Percentiles rank a stretch among this genome's conserved stretches.
Evolutionary conservation across 1,140 invertebrate species (phyloP).

Genomic region (Coboldia fuscipes): DNA sequence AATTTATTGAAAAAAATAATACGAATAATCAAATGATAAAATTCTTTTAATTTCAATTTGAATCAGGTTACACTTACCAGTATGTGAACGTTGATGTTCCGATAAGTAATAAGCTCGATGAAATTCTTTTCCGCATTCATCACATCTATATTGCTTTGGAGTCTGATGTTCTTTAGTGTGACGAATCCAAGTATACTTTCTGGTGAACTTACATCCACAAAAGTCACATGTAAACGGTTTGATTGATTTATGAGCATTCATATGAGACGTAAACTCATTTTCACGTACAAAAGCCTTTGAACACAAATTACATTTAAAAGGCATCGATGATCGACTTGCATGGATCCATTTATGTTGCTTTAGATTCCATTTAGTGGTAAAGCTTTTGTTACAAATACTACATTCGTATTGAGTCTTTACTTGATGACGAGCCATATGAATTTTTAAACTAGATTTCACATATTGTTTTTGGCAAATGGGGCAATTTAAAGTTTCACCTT

Average conservation of each 20-base stretch:
- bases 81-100: constrained; percentile 69
- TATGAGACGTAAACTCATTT: constrained; percentile 57
- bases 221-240: constrained; percentile 77
- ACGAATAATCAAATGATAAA: background rate
- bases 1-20: background rate
- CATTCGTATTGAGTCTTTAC: constrained; percentile 52
- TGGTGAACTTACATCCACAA: constrained; percentile 82
- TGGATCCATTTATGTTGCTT: constrained; percentile 80
- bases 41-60: background rate
- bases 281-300: constrained; percentile 62
- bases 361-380: constrained; percentile 75
- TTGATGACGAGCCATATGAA: constrained; percentile 52
- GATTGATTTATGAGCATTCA: constrained; percentile 60
- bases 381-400: constrained; percentile 61
- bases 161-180: constrained; percentile 79
- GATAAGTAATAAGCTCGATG: constrained; percentile 70
- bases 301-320: constrained; percentile 66
- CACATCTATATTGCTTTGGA: constrained; percentile 71
- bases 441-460: constrained; percentile 51
- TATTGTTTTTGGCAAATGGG: constrained; percentile 61
- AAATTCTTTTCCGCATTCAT: constrained; percentile 69
- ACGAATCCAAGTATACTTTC: constrained; percentile 77
- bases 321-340: constrained; percentile 55
- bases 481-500: constrained; percentile 51
- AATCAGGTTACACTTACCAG: constrained; percentile 10